Percentiles rank a stretch among this genome's conserved stretches.
Evolutionary conservation across 2,113 vertebrate genomes (phyloP).

Genomic region (Mesembrinibis cayennensis): DNA sequence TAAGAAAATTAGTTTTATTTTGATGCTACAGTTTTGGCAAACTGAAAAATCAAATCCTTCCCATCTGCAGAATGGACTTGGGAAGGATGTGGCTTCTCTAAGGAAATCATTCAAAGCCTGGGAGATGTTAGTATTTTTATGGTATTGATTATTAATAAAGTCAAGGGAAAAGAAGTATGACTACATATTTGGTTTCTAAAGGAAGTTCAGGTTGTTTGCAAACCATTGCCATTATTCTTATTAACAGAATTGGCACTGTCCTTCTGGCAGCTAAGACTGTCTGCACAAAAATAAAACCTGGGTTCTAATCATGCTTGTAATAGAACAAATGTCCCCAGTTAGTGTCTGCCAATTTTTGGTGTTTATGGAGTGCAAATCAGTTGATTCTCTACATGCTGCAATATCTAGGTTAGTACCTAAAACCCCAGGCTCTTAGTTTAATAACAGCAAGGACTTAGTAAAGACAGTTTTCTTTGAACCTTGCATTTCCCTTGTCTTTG

Average conservation of each 20-base stretch:
- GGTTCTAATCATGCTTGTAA: background rate
- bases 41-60: constrained; percentile 8
- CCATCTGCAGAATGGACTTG: background rate
- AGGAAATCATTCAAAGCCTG: constrained; percentile 29
- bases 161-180: background rate
- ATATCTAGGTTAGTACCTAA: background rate
- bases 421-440: background rate
- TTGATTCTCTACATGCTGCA: background rate
- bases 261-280: background rate
- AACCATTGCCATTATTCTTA: background rate
- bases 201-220: background rate
- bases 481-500: background rate
- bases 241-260: background rate
- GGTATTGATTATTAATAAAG: constrained; percentile 38
- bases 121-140: constrained; percentile 29
- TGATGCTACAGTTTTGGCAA: background rate
- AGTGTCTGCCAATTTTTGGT: background rate
- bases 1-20: constrained; percentile 3
- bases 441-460: background rate
- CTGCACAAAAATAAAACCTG: constrained; percentile 5
- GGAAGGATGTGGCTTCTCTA: background rate
- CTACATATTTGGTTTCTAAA: background rate
- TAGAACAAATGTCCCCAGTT: background rate
- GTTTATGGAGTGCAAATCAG: background rate
- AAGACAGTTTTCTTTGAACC: background rate